Percentiles rank a stretch among this genome's conserved stretches.
Evolutionary conservation across 1,140 invertebrate genomes (phyloP).

Genomic region (Hermetia illucens): DNA sequence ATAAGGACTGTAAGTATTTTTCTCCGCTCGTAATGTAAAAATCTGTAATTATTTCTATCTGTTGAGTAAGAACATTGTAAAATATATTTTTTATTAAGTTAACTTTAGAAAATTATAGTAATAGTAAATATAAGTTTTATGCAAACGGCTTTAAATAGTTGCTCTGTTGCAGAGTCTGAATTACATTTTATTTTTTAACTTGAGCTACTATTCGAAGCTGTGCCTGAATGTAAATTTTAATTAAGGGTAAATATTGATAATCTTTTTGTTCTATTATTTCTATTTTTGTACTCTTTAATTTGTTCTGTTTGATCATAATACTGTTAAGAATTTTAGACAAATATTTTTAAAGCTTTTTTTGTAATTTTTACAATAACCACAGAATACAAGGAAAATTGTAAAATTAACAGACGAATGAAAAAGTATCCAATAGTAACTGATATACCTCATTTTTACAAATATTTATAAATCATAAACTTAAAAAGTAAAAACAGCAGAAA

Average conservation of each 20-base stretch:
- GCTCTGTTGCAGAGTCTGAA: slow-evolving; percentile 4
- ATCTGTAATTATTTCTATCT: neutral
- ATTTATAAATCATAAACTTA: slow-evolving; percentile 7
- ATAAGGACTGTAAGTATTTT: neutral
- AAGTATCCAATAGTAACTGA: slow-evolving; percentile 17
- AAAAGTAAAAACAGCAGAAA: slow-evolving; percentile 10
- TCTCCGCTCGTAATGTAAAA: neutral
- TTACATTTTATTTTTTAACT: slow-evolving; percentile 4
- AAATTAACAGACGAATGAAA: slow-evolving; percentile 7
- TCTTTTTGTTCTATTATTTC: no score
- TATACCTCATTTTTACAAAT: slow-evolving; percentile 23
- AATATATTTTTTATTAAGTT: neutral
- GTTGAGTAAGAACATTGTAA: neutral
- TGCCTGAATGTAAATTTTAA: slow-evolving; percentile 4
- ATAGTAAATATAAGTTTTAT: neutral
- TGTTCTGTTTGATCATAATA: no score
- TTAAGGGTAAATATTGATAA: slow-evolving; percentile 7
- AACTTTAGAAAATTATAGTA: neutral
- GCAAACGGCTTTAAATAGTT: neutral
- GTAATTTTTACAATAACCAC: slow-evolving; percentile 6
- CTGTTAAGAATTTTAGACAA: neutral
- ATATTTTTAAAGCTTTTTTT: slow-evolving; percentile 3
- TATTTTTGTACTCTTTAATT: no score
- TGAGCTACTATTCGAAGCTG: neutral
- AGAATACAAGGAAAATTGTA: slow-evolving; percentile 12